Evolutionary conservation across 2,113 vertebrate genomes (phyloP), one percentile per base, ranked within the genome.

Genomic region (Isurus oxyrinchus): DNA sequence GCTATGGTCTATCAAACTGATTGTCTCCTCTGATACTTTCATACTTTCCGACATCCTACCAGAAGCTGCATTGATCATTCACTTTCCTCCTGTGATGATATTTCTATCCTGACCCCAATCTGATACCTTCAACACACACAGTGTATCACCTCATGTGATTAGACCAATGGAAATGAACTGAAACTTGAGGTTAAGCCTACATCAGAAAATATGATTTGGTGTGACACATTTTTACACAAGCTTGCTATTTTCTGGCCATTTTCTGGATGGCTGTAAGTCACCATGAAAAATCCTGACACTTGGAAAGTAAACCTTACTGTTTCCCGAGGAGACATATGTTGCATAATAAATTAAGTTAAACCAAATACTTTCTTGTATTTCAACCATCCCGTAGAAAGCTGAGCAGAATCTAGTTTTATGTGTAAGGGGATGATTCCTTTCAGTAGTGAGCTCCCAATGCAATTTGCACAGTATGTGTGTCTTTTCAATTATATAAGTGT

Each of bases 331-430:
- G 63, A 23, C 59, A 67, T 66, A 67, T 94, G 93, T 27, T 67
- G 93, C 44, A 66, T 27, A n/a, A 44, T 94, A 67, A 94, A 94
- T 94, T 63, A 94, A 66, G 91, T 40, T 94, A 94, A 94, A 94
- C 93, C 49, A 27, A 61, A 67, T 40, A 44, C 63, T 40, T 94
- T 21, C 63, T 94, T 67, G 61, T 44, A 94, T 66, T 94, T 40
- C 7, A 66, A 63, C 31, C 55, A 88, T 23, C 49, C 55, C 44
- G 13, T 59, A 27, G 87, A 63, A 49, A 94, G n/a, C 61, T 94
- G 21, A 94, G 59, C 91, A 94, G n/a, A 94, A n/a, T 35, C 40
- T 25, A 40, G 40, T 67, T 63, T 94, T 40, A 66, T 94, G 35
- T 44, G 40, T 21, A 61, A 44, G 16, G 63, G 49, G 61, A 66